phyloP scores from a whole-genome alignment of 1,140 invertebrate species.

The Scylla paramamosain region DNA sequence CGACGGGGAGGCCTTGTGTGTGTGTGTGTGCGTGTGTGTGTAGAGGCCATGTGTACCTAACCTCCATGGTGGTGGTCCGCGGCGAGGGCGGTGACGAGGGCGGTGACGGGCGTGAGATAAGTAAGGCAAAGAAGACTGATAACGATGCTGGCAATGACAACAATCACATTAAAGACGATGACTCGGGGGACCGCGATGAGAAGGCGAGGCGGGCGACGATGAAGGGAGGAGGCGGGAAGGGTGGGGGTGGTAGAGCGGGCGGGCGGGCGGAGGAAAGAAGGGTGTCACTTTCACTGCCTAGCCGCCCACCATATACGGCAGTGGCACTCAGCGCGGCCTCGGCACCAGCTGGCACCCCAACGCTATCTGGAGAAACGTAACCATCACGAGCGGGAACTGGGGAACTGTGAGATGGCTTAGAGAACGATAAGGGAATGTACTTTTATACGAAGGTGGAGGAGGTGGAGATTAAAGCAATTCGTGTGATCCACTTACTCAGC shows the following conservation, averaged over 20 bases:
- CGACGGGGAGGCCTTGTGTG: neutral
- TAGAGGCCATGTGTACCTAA: neutral
- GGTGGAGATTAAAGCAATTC: neutral
- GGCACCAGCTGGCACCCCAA: neutral
- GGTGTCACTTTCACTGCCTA: constrained; percentile 20
- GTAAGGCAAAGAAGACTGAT: neutral
- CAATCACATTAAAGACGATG: neutral
- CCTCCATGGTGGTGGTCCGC: neutral
- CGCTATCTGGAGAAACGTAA: neutral
- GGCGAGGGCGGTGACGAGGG: neutral
- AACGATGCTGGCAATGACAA: neutral
- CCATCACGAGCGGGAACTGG: too few relatives aligned
- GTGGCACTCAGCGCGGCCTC: neutral
- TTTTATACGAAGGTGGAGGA: neutral
- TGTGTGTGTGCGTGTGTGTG: constrained; percentile 54
- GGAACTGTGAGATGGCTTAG: too few relatives aligned
- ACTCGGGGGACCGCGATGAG: neutral
- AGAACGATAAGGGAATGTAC: neutral
- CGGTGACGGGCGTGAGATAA: neutral
- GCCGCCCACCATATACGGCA: constrained; percentile 7
- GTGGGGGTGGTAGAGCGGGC: neutral
- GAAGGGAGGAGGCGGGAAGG: neutral
- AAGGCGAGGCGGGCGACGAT: too few relatives aligned
- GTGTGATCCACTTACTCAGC: too few relatives aligned
- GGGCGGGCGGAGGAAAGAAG: neutral